These are phyloP conservation scores for Elanus axillaris DNA, from an alignment of 2,113 vertebrate species.

Conservation along the genomic window DNA sequence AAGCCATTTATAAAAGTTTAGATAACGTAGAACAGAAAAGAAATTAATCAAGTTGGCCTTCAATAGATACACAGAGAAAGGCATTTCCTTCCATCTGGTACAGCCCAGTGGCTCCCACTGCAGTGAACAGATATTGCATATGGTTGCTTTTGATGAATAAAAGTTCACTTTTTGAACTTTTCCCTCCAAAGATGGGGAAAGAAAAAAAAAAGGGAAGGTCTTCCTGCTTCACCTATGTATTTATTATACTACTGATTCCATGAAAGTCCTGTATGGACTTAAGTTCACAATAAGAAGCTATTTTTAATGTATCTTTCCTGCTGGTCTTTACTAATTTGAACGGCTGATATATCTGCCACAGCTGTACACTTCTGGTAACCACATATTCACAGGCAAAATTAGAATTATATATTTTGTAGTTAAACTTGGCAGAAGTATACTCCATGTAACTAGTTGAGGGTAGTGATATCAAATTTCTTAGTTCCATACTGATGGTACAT, in stretches of 20 bases:
- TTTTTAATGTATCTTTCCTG: not conserved
- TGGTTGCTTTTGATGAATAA: not conserved
- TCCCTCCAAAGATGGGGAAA: not conserved
- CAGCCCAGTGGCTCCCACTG: not conserved
- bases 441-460: not conserved
- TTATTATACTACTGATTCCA: not conserved
- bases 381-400: not conserved
- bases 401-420: not conserved
- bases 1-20: not conserved
- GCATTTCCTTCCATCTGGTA: not conserved
- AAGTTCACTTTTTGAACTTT: not conserved
- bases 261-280: not conserved
- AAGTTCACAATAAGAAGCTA: not conserved
- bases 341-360: not conserved
- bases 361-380: not conserved
- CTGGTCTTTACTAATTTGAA: not conserved
- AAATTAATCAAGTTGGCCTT: not conserved
- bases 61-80: not conserved
- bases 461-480: not conserved
- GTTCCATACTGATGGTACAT: not conserved
- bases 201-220: not conserved
- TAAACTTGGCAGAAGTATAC: not conserved
- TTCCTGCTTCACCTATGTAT: not conserved
- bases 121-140: not conserved
- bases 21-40: not conserved